Evolutionary conservation across 2,797 vertebrate genomes (phyloP), one percentile per base, ranked within the genome.

Genomic region (Syngnathus acus): DNA sequence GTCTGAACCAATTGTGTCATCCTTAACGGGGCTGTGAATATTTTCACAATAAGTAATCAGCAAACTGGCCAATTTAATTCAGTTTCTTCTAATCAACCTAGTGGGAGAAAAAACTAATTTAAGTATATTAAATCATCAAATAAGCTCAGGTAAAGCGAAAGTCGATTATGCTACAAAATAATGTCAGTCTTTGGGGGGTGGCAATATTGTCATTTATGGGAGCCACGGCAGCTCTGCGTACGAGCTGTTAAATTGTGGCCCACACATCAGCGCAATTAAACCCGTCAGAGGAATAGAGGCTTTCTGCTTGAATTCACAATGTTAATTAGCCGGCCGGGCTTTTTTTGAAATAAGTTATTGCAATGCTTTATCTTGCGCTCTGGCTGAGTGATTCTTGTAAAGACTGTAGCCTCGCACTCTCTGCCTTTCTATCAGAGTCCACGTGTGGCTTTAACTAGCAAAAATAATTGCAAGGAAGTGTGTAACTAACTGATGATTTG

Each of bases 281-380:
- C 81, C 84, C 70, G 71, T 85, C 84, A 69, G 82, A 80, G 87
- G 87, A 90, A 81, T 74, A 78, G 81, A 68, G 84, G 77, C 47
- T 90, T 93, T 87, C 88, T 90, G 89, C 77, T 92, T 88, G 84
- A 88, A 89, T 90, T 92, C 90, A 91, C 89, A 85, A 70, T 84
- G 82, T 92, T 92, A 88, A 91, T 93, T 88, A 92, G 79, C 70
- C 79, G 77, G 86, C 87, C 86, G 70, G 81, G 71, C 73, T 85
- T 91, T 88, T 87, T 65, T 89, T 81, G 62, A 85, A 81, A 87
- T 80, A 82, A 88, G 89, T 88, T 86, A 88, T 84, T 89, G 80
- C 85, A 78, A 62, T 17, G 67, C 61, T 72, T 86, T 89, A 83
- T 91, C 89, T 84, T 74, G 78, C 60, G 82, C 85, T 88, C 75